Conservation (phyloP, 1,140 invertebrate genomes). For the Bombus pascuorum region DNA sequence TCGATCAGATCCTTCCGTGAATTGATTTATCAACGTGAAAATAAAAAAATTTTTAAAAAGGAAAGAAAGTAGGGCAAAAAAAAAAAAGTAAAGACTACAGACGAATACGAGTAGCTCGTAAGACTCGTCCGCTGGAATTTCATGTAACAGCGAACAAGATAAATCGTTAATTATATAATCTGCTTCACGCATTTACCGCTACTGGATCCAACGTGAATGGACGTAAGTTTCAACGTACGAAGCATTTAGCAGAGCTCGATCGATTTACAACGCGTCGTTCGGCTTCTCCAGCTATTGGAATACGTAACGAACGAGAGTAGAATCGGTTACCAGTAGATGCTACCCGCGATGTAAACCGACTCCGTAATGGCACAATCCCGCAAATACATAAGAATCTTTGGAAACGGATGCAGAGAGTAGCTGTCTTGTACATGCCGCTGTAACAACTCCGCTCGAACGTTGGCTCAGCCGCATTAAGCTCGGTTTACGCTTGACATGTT, state of each 20-base stretch:
- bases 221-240: slow-evolving; percentile 53
- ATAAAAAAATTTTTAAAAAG: background rate
- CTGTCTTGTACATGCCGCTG: background rate
- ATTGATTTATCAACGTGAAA: slow-evolving; percentile 1
- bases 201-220: slow-evolving; percentile 50
- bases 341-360: background rate
- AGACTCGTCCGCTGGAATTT: background rate
- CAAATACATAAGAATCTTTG: background rate
- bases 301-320: background rate
- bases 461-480: background rate
- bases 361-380: background rate
- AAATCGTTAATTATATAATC: slow-evolving; percentile 14
- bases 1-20: background rate
- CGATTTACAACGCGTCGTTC: background rate
- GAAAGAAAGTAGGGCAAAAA: background rate
- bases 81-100: too few species aligned
- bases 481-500: background rate
- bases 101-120: too few species aligned
- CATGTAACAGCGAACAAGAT: background rate
- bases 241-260: background rate
- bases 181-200: slow-evolving; percentile 12
- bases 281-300: background rate
- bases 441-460: background rate
- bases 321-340: background rate
- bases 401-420: background rate